Conservation (phyloP, 2,888 invertebrate genomes). For the Phymatocera aterrima region DNA sequence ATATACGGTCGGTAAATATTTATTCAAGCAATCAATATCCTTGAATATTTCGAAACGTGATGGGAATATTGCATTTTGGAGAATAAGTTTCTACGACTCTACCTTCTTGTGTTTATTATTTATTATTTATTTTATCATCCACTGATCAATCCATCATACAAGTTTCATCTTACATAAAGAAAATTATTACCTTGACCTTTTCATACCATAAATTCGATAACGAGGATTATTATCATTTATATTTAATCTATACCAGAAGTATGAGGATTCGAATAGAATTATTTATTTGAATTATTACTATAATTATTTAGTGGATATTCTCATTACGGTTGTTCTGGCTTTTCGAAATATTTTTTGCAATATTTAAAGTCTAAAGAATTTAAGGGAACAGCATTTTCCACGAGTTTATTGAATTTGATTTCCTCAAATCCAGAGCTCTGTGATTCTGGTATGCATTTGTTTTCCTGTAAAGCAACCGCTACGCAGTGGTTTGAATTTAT, state of each 20-base stretch:
- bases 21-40: neutral
- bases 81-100: neutral
- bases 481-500: constrained; percentile 87
- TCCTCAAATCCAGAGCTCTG: constrained; percentile 75
- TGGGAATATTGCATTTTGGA: neutral
- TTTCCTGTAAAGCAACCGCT: constrained; percentile 80
- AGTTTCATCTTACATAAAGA: neutral
- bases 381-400: constrained; percentile 77
- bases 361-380: constrained; percentile 77
- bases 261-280: too few relatives aligned
- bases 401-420: constrained; percentile 79
- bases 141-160: constrained; percentile 48
- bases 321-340: constrained; percentile 74
- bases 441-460: constrained; percentile 57
- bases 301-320: neutral
- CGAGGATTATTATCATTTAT: neutral
- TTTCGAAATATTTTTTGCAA: constrained; percentile 78
- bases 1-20: neutral
- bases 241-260: neutral
- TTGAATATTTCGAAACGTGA: neutral
- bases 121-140: constrained; percentile 48
- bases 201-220: too few relatives aligned
- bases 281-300: too few relatives aligned
- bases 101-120: neutral
- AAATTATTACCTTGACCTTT: neutral